Evolutionary conservation across 2,797 vertebrate genomes (phyloP), one percentile per base, ranked within the genome.

Genomic region (Chaunax sp.): DNA sequence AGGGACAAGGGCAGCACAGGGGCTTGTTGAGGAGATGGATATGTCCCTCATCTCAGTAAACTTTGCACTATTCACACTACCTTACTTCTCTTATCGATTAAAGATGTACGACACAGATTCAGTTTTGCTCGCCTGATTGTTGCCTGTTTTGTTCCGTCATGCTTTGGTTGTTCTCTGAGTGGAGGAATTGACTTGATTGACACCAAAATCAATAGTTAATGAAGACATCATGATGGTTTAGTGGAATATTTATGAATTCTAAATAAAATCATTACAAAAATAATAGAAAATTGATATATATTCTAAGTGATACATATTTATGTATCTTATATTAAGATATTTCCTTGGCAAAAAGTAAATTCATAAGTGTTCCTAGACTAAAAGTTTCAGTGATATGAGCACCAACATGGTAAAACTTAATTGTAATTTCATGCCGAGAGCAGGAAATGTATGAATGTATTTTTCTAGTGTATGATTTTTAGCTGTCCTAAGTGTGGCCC

Each of bases 31-130:
- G 55, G 74, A 79, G 65, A 80, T 41, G 26, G 83, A 86, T 84
- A 69, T 55, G 62, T 85, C 80, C 73, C 68, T 69, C 80, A 78
- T 80, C 78, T 73, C 72, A 38, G 58, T 69, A 77, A 82, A 88
- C 70, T 88, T 83, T 76, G 72, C 54, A 60, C 81, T 77, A 65
- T 67, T 80, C 57, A 79, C 74, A 76, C 72, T 41, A 30, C 51
- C 75, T 54, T 71, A 50, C 45, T 80, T 71, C 65, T 75, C 16
- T n/a, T 71, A 89, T 88, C 52, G 83, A 91, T 89, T 64, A 50
- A 61, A 75, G 56, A 40, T 78, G 66, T 69, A 37, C 57, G 14
- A 56, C 75, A 77, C 77, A 74, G 65, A 74, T 80, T 81, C 41
- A 65, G 47, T 57, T 75, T 57, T 56, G 56, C 62, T 69, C 2